Evolutionary conservation across 2,888 invertebrate genomes (phyloP), one percentile per base, ranked within the genome.

Genomic region (Stegana nigrithorax): DNA sequence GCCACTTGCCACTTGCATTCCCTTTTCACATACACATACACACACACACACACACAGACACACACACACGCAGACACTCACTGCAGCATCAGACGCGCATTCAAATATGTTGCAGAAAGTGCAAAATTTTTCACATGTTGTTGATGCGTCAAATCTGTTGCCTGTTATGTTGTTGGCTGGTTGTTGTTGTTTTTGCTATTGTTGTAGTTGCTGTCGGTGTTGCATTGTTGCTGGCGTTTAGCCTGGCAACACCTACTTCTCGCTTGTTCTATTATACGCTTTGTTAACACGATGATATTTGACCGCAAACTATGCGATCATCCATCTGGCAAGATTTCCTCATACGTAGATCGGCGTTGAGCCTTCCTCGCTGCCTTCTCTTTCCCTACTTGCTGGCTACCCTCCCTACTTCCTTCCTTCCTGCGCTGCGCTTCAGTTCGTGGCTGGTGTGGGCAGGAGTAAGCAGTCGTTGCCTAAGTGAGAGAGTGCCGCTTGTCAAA

Each of bases 201-300:
- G 25, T 25, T n/a, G 21, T 23, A 21, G 42, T 56, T 50, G 50
- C 25, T 55, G 36, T 61, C 29, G 44, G 44, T 26, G 17, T 12
- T 51, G 42, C 5, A 57, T 44, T 60, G 59, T 51, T 75, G 80
- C 73, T 62, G 60, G 71, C 67, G 63, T 68, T 67, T 72, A 60
- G 63, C 59, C 51, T 53, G 21, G 73, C 66, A 73, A 71, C 80
- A 69, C 79, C 79, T 66, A 68, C 66, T 65, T 69, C 59, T 59
- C 36, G 55, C 39, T 60, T 36, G 56, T 63, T 66, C 59, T 60
- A 55, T 36, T 36, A 32, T 36, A 39, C 59, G 58, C 65, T 65
- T 68, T 71, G 67, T 65, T 68, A 65, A 65, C n/a, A n/a, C 59
- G 45, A 60, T 61, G 51, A 39, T 39, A 39, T 39, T 39, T 39